A percentile compares a stretch with the other conserved stretches of the same genome.
Conservation (phyloP, 2,113 vertebrate genomes). For the Peromyscus californicus region DNA sequence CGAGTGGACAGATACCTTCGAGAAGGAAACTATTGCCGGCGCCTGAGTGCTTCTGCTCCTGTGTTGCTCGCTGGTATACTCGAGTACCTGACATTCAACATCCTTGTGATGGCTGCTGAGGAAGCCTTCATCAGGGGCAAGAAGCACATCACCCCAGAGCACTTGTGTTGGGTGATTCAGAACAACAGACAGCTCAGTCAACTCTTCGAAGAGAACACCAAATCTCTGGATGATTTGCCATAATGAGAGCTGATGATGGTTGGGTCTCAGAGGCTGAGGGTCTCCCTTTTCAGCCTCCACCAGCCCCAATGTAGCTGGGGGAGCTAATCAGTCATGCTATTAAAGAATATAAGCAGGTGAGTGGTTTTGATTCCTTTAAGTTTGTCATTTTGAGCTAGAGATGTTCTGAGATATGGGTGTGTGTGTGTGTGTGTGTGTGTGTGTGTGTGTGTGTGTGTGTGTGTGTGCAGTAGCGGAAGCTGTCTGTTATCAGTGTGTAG, state of each 20-base stretch:
- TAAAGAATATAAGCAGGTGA: neutral
- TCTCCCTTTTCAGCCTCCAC: no score
- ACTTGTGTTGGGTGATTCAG: slow-evolving; percentile 84
- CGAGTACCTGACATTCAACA: neutral
- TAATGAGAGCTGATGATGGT: slow-evolving; percentile 69
- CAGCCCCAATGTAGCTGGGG: accelerated
- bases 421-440: no score
- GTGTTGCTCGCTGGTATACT: neutral
- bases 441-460: no score
- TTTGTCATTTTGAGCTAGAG: neutral
- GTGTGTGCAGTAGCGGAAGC: neutral
- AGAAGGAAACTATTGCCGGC: neutral
- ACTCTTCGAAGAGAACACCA: slow-evolving; percentile 77
- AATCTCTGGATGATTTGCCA: slow-evolving; percentile 75
- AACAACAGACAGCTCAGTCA: slow-evolving; percentile 86
- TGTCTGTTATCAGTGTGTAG: neutral
- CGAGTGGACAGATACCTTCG: neutral
- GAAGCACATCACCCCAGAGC: slow-evolving; percentile 78
- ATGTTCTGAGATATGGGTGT: no score
- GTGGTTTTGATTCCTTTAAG: neutral
- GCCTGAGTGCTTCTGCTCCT: neutral
- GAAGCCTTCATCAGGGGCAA: slow-evolving; percentile 80
- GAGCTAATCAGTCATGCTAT: neutral
- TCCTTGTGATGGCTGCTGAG: neutral
- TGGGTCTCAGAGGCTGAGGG: accelerated